Conservation (phyloP, 1,140 invertebrate species). For the Drosophila busckii region DNA sequence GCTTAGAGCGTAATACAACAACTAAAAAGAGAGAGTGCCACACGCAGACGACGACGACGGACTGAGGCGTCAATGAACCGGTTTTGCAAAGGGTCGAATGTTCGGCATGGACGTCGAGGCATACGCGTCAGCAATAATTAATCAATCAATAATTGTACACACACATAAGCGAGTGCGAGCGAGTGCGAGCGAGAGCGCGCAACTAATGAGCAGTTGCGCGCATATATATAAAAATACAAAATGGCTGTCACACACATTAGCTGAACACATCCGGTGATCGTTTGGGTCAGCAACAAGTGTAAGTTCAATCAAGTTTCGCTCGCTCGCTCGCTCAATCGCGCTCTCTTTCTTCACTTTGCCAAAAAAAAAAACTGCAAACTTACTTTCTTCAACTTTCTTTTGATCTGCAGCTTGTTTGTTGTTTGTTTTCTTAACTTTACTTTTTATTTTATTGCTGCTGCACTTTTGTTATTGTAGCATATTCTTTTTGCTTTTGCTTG, state of each 20-base stretch:
- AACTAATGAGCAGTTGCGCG: constrained; percentile 2
- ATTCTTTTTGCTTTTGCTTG: constrained; percentile 33
- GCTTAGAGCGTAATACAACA: neutral
- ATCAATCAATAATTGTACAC: constrained; percentile 73
- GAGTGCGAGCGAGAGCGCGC: constrained; percentile 17
- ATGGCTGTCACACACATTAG: constrained; percentile 71
- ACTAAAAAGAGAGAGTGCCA: constrained; percentile 65
- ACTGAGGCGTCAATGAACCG: constrained; percentile 65
- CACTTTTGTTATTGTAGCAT: constrained; percentile 24
- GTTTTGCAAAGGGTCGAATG: constrained; percentile 63
- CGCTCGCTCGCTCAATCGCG: neutral
- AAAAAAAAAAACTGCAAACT: constrained; percentile 35
- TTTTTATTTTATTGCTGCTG: constrained; percentile 27
- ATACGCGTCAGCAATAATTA: constrained; percentile 76
- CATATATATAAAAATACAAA: constrained; percentile 44
- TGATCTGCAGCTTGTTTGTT: constrained; percentile 23
- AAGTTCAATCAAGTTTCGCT: neutral
- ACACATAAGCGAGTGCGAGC: constrained; percentile 18
- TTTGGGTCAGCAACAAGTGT: constrained; percentile 30
- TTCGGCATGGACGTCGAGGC: constrained; percentile 46
- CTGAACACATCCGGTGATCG: constrained; percentile 60
- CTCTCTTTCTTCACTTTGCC: neutral
- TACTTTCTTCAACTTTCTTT: constrained; percentile 61
- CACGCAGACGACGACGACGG: constrained; percentile 42
- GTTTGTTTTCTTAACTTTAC: constrained; percentile 31